Evolutionary conservation across 2,113 vertebrate genomes (phyloP).

Genomic region (Cyanoramphus novaezelandiae): DNA sequence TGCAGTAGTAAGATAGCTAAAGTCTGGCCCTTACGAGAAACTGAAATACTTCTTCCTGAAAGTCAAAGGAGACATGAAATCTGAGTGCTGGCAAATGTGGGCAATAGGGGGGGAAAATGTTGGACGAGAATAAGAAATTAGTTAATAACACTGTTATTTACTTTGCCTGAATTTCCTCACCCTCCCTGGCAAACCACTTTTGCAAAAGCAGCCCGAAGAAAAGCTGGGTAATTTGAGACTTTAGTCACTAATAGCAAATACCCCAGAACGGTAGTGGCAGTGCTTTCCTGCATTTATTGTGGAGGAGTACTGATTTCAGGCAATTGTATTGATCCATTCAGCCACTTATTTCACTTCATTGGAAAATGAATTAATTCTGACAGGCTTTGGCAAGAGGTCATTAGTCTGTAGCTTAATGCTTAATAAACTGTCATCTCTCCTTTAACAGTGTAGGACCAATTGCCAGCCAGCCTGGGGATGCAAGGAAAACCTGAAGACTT

Average conservation of each 20-base stretch:
- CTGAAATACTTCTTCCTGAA: conserved; percentile 45
- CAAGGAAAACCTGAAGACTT: not conserved
- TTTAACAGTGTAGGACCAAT: not conserved
- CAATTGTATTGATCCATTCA: conserved; percentile 25
- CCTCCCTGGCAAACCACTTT: not conserved
- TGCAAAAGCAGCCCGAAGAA: not conserved
- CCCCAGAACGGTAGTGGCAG: not conserved
- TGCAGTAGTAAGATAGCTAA: not conserved
- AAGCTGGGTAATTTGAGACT: not conserved
- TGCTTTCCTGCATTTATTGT: not conserved
- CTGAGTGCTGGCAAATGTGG: conserved; percentile 16
- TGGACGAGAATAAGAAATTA: not conserved
- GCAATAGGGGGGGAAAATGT: not conserved
- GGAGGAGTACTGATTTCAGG: not conserved
- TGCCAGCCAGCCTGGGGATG: not conserved
- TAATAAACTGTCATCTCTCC: conserved; percentile 43
- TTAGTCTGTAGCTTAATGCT: conserved; percentile 15
- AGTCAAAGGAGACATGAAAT: conserved; percentile 32
- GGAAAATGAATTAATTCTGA: conserved; percentile 49
- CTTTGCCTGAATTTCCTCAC: conserved; percentile 23
- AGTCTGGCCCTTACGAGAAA: conserved; percentile 17
- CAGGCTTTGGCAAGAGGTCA: conserved; percentile 49
- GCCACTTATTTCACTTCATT: not conserved
- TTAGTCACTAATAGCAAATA: not conserved
- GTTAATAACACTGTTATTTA: conserved; percentile 15